A percentile compares a stretch with the other conserved stretches of the same genome.
These are phyloP conservation scores for Tyrophagus putrescentiae DNA, from an alignment of 1,140 invertebrate species.

Conservation along the genomic window DNA sequence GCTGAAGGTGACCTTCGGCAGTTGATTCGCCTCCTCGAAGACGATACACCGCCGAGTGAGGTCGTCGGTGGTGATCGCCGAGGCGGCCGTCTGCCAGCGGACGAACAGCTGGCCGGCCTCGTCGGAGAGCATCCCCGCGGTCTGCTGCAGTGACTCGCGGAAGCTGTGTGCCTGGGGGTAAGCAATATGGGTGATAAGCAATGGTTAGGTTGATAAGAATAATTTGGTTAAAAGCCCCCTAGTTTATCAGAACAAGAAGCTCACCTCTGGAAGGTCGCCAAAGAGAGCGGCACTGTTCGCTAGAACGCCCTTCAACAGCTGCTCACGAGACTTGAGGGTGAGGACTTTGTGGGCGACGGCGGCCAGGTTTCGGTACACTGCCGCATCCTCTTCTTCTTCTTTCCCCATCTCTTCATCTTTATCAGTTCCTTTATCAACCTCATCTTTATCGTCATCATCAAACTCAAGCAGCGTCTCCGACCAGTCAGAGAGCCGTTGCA, in stretches of 20 bases:
- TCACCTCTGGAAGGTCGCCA: not conserved
- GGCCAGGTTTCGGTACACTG: not conserved
- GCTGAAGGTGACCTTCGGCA: conserved; percentile 21
- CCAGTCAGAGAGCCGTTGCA: not conserved
- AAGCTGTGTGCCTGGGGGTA: no score
- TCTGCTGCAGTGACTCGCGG: not conserved
- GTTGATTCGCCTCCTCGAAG: conserved; percentile 19
- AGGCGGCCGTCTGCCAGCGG: not conserved
- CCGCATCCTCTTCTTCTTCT: not conserved
- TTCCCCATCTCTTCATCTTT: not conserved
- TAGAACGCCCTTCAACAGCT: not conserved
- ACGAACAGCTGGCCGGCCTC: not conserved
- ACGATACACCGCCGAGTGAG: conserved; percentile 16
- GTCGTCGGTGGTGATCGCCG: not conserved
- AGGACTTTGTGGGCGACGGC: not conserved
- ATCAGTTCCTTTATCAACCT: not conserved
- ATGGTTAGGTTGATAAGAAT: no score
- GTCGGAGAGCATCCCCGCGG: conserved; percentile 3
- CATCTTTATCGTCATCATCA: conserved; percentile 3
- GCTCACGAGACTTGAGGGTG: not conserved
- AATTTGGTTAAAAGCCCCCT: no score
- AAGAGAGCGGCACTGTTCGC: not conserved
- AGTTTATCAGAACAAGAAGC: no score
- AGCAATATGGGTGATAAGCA: no score
- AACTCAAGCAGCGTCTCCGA: not conserved